Base-by-base conservation (phyloP, 2,797 vertebrate species). In the Adelosebastes latens region DNA sequence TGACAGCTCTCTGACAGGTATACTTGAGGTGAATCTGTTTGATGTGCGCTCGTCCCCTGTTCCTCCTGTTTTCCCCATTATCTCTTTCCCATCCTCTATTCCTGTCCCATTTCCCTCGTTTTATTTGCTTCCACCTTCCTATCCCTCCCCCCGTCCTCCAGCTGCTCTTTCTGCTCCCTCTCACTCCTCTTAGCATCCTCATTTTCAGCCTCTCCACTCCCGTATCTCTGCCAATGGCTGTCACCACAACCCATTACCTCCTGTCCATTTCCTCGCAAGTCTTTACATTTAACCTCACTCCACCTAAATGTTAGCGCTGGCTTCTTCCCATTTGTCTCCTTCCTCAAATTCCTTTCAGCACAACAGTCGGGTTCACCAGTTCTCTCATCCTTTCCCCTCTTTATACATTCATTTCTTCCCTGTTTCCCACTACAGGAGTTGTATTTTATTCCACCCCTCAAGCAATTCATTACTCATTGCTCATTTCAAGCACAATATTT, bases 1-100 rank as follows among this genome's bases (percentile, higher is more conserved):
- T 92, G 93, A 94, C 94, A 94, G 92, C 92, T 92, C 82, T 32
- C 86, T 94, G 93, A 94, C 93, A 94, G 92, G 87, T 89, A 88
- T 62, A 87, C 74, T 84, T 78, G 84, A 93, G 91, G 89, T 88
- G 87, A 93, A 65, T 86, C 87, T 83, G 85, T 94, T 94, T 94
- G 92, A 94, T 93, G 88, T 92, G 32, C 12, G 4, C 84, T 77
- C 71, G 63, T 83, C 89, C 85, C 81, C 25, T 70, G 78, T 67
- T 86, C 84, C 84, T 77, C 61, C 83, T 64, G 76, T 75, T 90
- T 84, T 74, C 82, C 81, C 84, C 77, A 80, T 90, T 84, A 89
- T 86, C 80, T 64, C 59, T 24, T 74, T 77, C 80, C 76, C 69
- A 72, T 74, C 71, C 82, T 66, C 27, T 14, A 31, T 59, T 83